phyloP scores from a whole-genome alignment of 2,888 invertebrate species.

The Chymomyza caudatula region DNA sequence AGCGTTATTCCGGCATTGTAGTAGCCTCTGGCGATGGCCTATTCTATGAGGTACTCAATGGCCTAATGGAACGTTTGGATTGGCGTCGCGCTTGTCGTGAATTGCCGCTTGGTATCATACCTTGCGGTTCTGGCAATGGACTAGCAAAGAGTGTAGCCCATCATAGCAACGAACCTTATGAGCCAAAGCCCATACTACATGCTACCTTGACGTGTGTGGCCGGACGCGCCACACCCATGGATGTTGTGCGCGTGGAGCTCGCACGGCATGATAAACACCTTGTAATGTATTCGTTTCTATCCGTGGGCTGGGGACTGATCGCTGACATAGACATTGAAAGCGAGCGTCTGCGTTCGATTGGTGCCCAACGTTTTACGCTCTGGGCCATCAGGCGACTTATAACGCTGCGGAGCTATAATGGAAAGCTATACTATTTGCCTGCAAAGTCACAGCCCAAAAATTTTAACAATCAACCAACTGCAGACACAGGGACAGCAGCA shows the following conservation, averaged over 20 bases:
- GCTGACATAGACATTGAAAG: conserved; percentile 99
- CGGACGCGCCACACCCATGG: conserved; percentile 87
- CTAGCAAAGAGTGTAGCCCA: conserved; percentile 91
- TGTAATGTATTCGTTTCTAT: conserved; percentile 93
- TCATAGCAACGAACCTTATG: conserved; percentile 88
- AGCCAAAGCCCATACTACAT: conserved; percentile 87
- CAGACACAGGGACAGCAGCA: too few relatives aligned
- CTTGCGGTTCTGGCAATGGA: conserved; percentile 98
- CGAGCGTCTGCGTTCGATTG: conserved; percentile 92
- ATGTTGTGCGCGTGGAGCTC: conserved; percentile 91
- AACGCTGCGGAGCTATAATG: conserved; percentile 90
- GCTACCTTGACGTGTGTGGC: conserved; percentile 88
- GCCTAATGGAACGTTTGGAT: conserved; percentile 92
- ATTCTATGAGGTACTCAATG: conserved; percentile 90
- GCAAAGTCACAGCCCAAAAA: conserved; percentile 2
- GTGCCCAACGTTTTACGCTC: conserved; percentile 92
- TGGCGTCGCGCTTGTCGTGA: conserved; percentile 89
- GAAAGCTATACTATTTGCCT: conserved; percentile 90
- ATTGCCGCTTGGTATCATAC: conserved; percentile 92
- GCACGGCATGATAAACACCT: conserved; percentile 74
- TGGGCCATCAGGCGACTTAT: conserved; percentile 92
- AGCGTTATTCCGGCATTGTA: conserved; percentile 81
- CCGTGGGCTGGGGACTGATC: conserved; percentile 96
- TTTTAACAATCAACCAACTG: too few relatives aligned
- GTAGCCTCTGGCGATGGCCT: conserved; percentile 91